phyloP scores from a whole-genome alignment of 2,797 vertebrate genomes.

The Linurgus olivaceus region DNA sequence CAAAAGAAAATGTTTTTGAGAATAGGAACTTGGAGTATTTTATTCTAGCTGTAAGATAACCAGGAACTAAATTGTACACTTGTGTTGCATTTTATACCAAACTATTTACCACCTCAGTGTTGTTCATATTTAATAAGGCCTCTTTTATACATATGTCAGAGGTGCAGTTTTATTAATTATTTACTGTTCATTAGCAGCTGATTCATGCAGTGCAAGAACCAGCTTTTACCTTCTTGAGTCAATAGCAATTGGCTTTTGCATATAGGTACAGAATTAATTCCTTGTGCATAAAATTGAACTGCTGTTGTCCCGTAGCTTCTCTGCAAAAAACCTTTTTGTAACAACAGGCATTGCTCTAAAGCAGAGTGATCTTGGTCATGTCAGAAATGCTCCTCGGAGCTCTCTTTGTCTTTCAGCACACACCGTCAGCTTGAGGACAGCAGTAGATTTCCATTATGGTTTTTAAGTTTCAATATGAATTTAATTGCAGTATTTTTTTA shows the following conservation, averaged over 20 bases:
- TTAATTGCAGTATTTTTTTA: conserved; percentile 74
- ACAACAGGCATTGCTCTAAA: conserved; percentile 54
- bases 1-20: conserved; percentile 55
- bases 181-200: conserved; percentile 2
- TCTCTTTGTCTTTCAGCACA: conserved; percentile 47
- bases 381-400: conserved; percentile 52
- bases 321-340: conserved; percentile 53
- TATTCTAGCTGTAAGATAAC: conserved; percentile 58
- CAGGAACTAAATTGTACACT: conserved; percentile 35
- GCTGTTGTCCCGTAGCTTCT: conserved; percentile 64
- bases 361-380: conserved; percentile 55
- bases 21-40: conserved; percentile 61
- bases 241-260: conserved; percentile 61
- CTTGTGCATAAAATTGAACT: conserved; percentile 44
- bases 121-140: conserved; percentile 64
- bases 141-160: conserved; percentile 51
- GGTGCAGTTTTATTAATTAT: conserved; percentile 49
- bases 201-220: conserved; percentile 41
- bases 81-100: conserved; percentile 62
- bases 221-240: conserved; percentile 58
- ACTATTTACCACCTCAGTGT: conserved; percentile 62
- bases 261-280: conserved; percentile 53
- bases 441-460: conserved; percentile 61
- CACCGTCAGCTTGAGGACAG: conserved; percentile 26
- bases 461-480: conserved; percentile 75